Base-by-base conservation (phyloP, 2,113 vertebrate genomes). In the Pollachius pollachius region DNA sequence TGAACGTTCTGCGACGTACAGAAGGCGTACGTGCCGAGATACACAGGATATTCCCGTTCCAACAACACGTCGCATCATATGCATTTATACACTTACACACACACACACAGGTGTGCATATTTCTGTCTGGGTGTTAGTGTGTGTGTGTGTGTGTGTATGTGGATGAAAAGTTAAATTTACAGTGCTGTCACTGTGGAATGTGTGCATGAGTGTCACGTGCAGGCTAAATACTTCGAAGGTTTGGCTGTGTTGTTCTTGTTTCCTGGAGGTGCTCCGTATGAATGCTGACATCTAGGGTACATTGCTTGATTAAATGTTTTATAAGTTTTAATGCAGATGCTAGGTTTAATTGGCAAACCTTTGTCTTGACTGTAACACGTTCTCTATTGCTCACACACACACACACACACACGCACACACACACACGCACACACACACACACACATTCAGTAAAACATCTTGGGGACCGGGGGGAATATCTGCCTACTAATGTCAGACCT, bases 121-220 rank as follows among this genome's bases (percentile, higher is more conserved):
- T 13, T 34, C 21, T 54, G 74, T 63, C 67, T 65, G 67, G 52
- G 63, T 75, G 64, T 64, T 34, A 54, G 59, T 71, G 65, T 69
- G 67, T 69, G 67, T 69, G 30, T 69, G 57, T 48, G 30, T 34
- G 41, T 19, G 48, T 34, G 34, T 48, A 70, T n/a, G 64, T 15
- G 21, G 70, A 60, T 83, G 81, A 23, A 37, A 18, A 23, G 59
- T 5, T 23, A 61, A 25, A 27, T 62, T 62, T 27, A 62, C 61
- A 27, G 25, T 15, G 61, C 59, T 64, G 62, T 34, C 62, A 64
- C 16, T 30, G 16, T 7, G 62, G 62, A 15, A 67, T 58, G 52
- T 27, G 25, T 68, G 27, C 60, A 19, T 62, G 30, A 19, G 37
- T 48, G 27, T 27, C 27, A 27, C 27, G 4, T 27, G 27, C 27